A percentile compares a stretch with the other conserved stretches of the same genome.
These are phyloP conservation scores for Pogonus chalceus DNA, from an alignment of 1,140 invertebrate genomes.

Conservation along the genomic window DNA sequence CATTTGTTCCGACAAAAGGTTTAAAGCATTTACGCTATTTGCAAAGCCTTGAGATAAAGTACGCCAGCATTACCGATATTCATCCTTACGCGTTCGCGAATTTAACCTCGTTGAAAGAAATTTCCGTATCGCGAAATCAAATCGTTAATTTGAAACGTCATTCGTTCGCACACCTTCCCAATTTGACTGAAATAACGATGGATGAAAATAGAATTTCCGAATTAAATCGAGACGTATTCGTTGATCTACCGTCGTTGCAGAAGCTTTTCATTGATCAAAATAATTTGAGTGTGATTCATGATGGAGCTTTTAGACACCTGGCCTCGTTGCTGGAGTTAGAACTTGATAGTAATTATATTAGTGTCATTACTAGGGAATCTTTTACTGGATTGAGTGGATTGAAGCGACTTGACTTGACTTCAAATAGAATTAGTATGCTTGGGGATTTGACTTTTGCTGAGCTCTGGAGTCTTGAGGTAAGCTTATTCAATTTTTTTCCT, in stretches of 20 bases:
- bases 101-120: slow-evolving; percentile 51
- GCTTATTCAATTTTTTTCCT: slow-evolving; percentile 7
- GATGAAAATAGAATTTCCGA: slow-evolving; percentile 49
- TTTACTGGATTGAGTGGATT: slow-evolving; percentile 45
- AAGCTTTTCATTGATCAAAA: slow-evolving; percentile 46
- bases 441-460: slow-evolving; percentile 57
- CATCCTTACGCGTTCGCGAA: slow-evolving; percentile 58
- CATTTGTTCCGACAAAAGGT: slow-evolving; percentile 56
- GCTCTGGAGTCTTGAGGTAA: slow-evolving; percentile 46
- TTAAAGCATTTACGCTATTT: slow-evolving; percentile 54
- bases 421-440: slow-evolving; percentile 46
- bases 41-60: slow-evolving; percentile 53
- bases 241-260: slow-evolving; percentile 42
- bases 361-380: slow-evolving; percentile 42
- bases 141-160: slow-evolving; percentile 51
- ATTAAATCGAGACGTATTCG: slow-evolving; percentile 48
- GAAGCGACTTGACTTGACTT: slow-evolving; percentile 42
- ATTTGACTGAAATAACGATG: slow-evolving; percentile 43
- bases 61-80: slow-evolving; percentile 57
- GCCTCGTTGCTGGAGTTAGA: slow-evolving; percentile 44
- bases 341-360: slow-evolving; percentile 45
- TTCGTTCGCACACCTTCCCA: slow-evolving; percentile 49
- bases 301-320: slow-evolving; percentile 46
- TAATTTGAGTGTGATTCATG: slow-evolving; percentile 46
- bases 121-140: slow-evolving; percentile 54